Percentiles rank a stretch among this genome's conserved stretches.
These are phyloP conservation scores for Sturnira hondurensis DNA, from an alignment of 2,113 vertebrate genomes.

Conservation along the genomic window DNA sequence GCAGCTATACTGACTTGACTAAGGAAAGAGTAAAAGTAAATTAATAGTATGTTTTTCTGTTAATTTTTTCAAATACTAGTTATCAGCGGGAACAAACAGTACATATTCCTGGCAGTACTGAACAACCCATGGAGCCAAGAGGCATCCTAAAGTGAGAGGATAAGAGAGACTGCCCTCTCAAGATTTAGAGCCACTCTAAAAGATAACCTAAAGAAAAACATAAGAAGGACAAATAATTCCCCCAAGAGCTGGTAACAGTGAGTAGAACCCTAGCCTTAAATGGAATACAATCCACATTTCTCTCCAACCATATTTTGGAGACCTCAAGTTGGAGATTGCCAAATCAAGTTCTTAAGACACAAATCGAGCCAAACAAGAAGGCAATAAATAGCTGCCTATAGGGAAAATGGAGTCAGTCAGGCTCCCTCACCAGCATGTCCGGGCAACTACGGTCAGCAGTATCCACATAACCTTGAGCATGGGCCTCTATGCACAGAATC, in stretches of 20 bases:
- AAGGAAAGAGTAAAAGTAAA: neutral
- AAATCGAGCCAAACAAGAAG: neutral
- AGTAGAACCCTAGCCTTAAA: neutral
- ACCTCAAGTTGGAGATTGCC: neutral
- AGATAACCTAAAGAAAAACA: neutral
- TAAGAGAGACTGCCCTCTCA: neutral
- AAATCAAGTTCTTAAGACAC: neutral
- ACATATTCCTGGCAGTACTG: neutral
- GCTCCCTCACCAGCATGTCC: too few relatives aligned
- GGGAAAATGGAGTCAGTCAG: too few relatives aligned
- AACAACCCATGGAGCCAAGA: neutral
- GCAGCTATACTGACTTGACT: neutral
- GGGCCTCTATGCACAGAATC: too few relatives aligned
- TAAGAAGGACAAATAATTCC: neutral
- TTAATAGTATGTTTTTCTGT: neutral
- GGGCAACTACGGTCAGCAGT: too few relatives aligned
- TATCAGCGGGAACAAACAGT: neutral
- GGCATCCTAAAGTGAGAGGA: neutral
- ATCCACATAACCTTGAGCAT: too few relatives aligned
- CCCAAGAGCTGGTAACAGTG: neutral
- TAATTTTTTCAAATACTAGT: neutral
- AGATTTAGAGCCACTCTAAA: neutral
- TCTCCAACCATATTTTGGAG: neutral
- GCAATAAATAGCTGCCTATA: too few relatives aligned
- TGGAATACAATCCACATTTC: neutral